Evolutionary conservation across 2,113 vertebrate genomes (phyloP).

Genomic region (Corvus cornix): DNA sequence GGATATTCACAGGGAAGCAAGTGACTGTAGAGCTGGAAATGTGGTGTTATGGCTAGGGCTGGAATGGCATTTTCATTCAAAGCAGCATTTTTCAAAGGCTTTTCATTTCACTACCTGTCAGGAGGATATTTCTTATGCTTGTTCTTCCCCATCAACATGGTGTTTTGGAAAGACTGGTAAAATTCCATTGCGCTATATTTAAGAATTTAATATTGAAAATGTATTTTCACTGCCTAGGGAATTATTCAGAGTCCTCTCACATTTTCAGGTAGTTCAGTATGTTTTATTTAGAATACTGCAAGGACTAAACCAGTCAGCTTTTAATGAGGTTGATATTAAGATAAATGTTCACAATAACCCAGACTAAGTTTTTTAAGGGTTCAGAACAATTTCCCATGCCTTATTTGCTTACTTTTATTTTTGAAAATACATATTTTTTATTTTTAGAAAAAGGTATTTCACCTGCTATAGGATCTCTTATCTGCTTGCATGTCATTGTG

Average conservation of each 20-base stretch:
- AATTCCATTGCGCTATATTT: not conserved
- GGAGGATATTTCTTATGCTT: not conserved
- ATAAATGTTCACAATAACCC: not conserved
- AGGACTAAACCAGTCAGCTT: not conserved
- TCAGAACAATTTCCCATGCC: not conserved
- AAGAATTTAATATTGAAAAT: not conserved
- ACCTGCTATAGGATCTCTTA: not conserved
- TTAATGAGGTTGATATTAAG: not conserved
- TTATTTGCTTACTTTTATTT: not conserved
- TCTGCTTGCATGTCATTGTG: not conserved
- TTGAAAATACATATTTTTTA: not conserved
- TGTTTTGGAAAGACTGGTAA: not conserved
- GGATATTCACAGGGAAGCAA: not conserved
- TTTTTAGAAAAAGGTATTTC: not conserved
- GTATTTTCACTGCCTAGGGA: not conserved
- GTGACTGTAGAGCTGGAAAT: not conserved
- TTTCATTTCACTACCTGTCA: slow-evolving; percentile 23
- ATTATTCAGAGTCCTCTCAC: not conserved
- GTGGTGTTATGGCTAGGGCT: not conserved
- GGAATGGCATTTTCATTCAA: slow-evolving; percentile 2
- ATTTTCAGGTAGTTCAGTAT: not conserved
- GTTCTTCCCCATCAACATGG: not conserved
- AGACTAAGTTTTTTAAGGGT: not conserved
- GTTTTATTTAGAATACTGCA: not conserved
- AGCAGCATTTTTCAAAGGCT: slow-evolving; percentile 6